Conservation (phyloP, 1,140 invertebrate species). For the Nasonia giraulti region DNA sequence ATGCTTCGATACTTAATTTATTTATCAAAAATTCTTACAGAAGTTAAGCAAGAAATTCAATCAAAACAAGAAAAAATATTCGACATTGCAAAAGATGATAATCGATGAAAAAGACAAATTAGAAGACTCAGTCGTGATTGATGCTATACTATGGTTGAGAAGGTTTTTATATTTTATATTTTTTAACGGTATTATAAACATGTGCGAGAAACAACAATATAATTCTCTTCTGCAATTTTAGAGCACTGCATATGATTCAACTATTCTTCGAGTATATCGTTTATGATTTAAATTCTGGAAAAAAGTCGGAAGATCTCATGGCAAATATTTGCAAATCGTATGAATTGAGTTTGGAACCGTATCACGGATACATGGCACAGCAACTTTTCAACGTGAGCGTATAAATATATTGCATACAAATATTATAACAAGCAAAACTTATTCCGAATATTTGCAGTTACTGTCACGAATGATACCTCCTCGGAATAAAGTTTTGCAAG, state of each 20-base stretch:
- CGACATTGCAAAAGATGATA: constrained; percentile 81
- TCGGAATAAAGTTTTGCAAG: constrained; percentile 65
- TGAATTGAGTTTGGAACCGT: constrained; percentile 77
- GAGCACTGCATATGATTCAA: constrained; percentile 78
- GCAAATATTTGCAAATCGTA: constrained; percentile 78
- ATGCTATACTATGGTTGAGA: constrained; percentile 81
- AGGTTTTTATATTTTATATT: constrained; percentile 70
- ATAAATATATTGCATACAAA: neutral
- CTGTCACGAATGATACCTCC: constrained; percentile 67
- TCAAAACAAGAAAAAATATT: constrained; percentile 74
- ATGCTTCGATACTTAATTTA: neutral
- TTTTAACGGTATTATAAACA: no score
- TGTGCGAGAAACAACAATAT: neutral
- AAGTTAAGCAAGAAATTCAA: constrained; percentile 79
- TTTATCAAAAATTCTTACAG: constrained; percentile 65
- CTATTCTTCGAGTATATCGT: constrained; percentile 77
- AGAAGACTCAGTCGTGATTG: constrained; percentile 72
- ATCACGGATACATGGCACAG: constrained; percentile 81
- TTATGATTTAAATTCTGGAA: constrained; percentile 70
- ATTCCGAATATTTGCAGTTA: constrained; percentile 59
- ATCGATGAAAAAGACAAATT: constrained; percentile 74
- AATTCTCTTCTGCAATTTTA: constrained; percentile 62
- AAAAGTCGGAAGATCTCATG: constrained; percentile 74
- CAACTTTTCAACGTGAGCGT: constrained; percentile 78
- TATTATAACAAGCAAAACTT: neutral